Evolutionary conservation across 1,140 invertebrate species (phyloP), one percentile per base, ranked within the genome.

Genomic region (Metaphire vulgaris): DNA sequence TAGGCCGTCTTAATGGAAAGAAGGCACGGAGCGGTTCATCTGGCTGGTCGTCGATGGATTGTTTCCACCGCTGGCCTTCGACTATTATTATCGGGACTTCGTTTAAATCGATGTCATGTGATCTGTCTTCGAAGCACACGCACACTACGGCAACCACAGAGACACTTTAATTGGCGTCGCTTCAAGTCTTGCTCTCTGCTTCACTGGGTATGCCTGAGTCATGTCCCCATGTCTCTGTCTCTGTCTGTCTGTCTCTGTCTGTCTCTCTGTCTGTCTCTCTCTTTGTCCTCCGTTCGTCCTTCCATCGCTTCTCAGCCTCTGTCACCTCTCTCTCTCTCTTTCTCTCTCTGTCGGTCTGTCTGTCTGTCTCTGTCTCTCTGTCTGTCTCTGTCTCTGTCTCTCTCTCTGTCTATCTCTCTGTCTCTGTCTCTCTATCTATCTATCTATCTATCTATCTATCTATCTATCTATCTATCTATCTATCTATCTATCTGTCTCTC

Each of bases 401-500:
- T 56, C 41, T 56, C 6, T 56, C 41, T 56, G 21, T 56, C 41
- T 56, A 56, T 56, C 41, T 56, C 6, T 56, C 41, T 56, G 21
- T 56, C 41, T 56, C 41, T 56, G 21, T 56, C 41, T 56, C 41
- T 56, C 41, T 56, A 56, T 56, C 41, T 56, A 56, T 56, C 41
- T 56, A 56, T 56, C 41, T 56, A 56, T 56, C 41, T 56, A 56
- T 56, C 41, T 56, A 56, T 56, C 41, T 56, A 56, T 56, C 41
- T 56, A 56, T 56, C 41, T 56, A 56, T 56, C 41, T 56, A 56
- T 56, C 41, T 56, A 56, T 56, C 41, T 56, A 56, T 56, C 41
- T 56, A 56, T 56, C 41, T 56, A 56, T 56, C 41, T 56, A 56
- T 56, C 41, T 56, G 21, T 56, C 41, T 56, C 6, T 56, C 41